Conservation (phyloP, 2,797 vertebrate species). For the Coendou prehensilis region DNA sequence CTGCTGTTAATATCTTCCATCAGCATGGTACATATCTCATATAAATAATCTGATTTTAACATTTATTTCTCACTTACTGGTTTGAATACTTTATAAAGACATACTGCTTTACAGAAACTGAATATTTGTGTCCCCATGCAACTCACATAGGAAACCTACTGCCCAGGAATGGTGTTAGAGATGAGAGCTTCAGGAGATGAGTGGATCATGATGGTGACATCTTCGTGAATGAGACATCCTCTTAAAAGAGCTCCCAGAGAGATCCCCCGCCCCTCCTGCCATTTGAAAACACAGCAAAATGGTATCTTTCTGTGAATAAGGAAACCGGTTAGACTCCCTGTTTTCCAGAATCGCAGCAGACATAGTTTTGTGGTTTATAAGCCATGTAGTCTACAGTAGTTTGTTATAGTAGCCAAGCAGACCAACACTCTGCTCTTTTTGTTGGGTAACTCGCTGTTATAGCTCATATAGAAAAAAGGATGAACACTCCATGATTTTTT, state of each 20-base stretch:
- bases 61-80: not conserved
- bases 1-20: not conserved
- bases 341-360: not conserved
- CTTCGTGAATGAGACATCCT: not conserved
- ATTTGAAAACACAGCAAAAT: not conserved
- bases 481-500: not conserved
- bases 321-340: not conserved
- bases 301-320: not conserved
- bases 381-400: not conserved
- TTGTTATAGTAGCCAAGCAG: not conserved
- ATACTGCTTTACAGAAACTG: not conserved
- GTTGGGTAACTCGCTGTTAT: not conserved
- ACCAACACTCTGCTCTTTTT: not conserved
- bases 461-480: not conserved
- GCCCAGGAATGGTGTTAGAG: not conserved
- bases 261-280: not conserved
- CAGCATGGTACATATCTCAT: not conserved
- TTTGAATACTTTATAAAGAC: not conserved
- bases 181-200: not conserved
- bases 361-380: not conserved
- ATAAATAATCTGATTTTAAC: not conserved
- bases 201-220: not conserved
- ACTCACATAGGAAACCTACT: not conserved
- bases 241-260: not conserved
- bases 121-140: not conserved